Base-by-base conservation (phyloP, 2,888 invertebrate genomes). In the Eudasyphora cyanicolor region DNA sequence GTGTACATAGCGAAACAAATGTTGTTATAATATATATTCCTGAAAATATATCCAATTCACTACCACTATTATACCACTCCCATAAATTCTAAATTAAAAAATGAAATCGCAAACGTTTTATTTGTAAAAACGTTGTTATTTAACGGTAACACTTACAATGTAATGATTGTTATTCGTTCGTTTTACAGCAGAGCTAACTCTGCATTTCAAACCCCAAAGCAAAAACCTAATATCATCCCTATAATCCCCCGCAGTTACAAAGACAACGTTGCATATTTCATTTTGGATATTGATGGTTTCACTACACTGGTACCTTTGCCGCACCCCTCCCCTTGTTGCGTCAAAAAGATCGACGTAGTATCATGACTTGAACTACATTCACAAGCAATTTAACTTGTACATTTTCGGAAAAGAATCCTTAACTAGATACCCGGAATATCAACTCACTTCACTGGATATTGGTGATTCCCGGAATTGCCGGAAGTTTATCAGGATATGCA, bases 401-500 rank as follows among this genome's bases (percentile, higher is more conserved):
- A 14, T 27, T 24, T 67, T 7, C 21, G 24, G 42, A 5, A 67
- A 21, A 21, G n/a, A 5, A 27, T 5, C 49, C 17, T 49, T 14
- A 49, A 27, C 69, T 27, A 49, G 27, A 69, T 69, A 10, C 17
- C 17, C 49, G 45, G 27, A 4, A 5, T 45, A 24, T 27, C 42
- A 27, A 51, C 21, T 21, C 51, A 21, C 51, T 51, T 69, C 45
- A 38, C 17, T 24, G 10, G 24, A 29, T 38, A 17, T 4, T 70
- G 21, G 67, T 74, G 49, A 67, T 71, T 54, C 35, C n/a, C 35
- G 35, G 62, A n/a, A 2, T 21, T 6, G 24, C 51, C 19, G 71
- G 45, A 82, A 60, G 67, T 82, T 80, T 81, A 51, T 62, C 57
- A 62, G 77, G 60, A 79, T 80, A 69, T 80, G 42, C 12, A 64